Evolutionary conservation across 2,113 vertebrate species (phyloP).

Genomic region (Prietella phreatophila): DNA sequence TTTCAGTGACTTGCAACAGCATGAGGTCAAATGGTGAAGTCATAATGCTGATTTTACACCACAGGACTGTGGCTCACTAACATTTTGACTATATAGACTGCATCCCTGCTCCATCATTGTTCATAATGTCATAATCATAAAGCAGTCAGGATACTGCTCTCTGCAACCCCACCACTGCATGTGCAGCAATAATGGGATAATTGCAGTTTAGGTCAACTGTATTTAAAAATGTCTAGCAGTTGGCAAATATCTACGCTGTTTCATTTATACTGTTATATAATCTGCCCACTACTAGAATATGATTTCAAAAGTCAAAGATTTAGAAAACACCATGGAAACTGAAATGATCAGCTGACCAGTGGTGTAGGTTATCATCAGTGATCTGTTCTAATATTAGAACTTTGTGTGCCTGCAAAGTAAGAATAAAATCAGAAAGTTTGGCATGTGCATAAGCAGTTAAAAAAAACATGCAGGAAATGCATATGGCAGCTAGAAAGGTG

Average conservation of each 20-base stretch:
- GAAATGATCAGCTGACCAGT: neutral
- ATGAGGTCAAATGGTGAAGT: neutral
- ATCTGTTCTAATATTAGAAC: neutral
- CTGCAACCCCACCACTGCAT: neutral
- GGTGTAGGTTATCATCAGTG: neutral
- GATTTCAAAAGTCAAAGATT: conserved; percentile 16
- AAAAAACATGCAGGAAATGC: neutral
- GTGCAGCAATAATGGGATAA: neutral
- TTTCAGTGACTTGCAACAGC: neutral
- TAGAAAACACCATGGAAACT: conserved; percentile 20
- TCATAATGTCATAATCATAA: neutral
- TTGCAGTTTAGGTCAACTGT: neutral
- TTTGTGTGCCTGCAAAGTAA: neutral
- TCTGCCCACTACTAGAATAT: conserved; percentile 1
- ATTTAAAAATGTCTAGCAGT: neutral
- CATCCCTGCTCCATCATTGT: neutral
- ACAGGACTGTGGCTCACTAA: neutral
- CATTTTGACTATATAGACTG: too few species aligned
- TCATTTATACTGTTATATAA: conserved; percentile 19
- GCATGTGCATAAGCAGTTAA: neutral
- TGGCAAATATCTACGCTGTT: neutral
- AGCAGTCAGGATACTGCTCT: neutral
- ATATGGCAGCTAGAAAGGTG: conserved; percentile 21
- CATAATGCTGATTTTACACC: neutral
- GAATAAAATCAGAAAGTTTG: neutral